phyloP scores from a whole-genome alignment of 2,888 invertebrate species.

The Caenorhabditis wallacei region DNA sequence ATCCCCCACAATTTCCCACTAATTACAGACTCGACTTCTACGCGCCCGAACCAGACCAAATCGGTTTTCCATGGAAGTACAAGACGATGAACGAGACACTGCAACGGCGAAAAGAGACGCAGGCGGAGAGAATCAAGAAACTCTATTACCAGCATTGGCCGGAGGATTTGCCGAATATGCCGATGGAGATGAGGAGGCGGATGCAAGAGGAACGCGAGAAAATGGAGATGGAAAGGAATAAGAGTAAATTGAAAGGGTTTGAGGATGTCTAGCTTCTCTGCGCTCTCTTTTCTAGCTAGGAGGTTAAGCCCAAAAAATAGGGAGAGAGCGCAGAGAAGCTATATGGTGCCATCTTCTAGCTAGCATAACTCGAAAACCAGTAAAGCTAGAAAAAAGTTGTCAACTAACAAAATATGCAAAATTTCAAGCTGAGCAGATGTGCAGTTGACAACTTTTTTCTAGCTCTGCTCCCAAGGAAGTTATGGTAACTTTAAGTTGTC shows the following conservation, averaged over 20 bases:
- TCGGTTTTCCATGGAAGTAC: constrained; percentile 72
- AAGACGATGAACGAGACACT: constrained; percentile 54
- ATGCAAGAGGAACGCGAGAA: constrained; percentile 62
- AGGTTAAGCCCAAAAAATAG: too few relatives aligned
- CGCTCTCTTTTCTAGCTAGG: neutral
- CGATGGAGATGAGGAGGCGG: constrained; percentile 64
- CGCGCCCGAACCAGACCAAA: constrained; percentile 70
- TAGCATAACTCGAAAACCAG: too few relatives aligned
- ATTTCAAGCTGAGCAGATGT: too few relatives aligned
- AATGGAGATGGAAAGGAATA: constrained; percentile 49
- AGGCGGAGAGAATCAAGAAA: constrained; percentile 63
- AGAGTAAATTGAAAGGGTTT: constrained; percentile 49
- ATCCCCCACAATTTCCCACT: neutral
- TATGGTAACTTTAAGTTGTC: too few relatives aligned
- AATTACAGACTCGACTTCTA: constrained; percentile 69
- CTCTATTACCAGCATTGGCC: constrained; percentile 69
- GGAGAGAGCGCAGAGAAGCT: too few relatives aligned
- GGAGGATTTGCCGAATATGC: constrained; percentile 67
- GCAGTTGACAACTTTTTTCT: too few relatives aligned
- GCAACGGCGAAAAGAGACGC: constrained; percentile 35
- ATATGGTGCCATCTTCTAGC: too few relatives aligned
- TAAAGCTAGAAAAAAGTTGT: too few relatives aligned
- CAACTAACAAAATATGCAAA: too few relatives aligned
- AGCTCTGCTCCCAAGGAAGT: too few relatives aligned
- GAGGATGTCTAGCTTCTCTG: constrained; percentile 34